A percentile compares a stretch with the other conserved stretches of the same genome.
phyloP scores from a whole-genome alignment of 2,888 invertebrate species.

The Harpagoxenus sublaevis region DNA sequence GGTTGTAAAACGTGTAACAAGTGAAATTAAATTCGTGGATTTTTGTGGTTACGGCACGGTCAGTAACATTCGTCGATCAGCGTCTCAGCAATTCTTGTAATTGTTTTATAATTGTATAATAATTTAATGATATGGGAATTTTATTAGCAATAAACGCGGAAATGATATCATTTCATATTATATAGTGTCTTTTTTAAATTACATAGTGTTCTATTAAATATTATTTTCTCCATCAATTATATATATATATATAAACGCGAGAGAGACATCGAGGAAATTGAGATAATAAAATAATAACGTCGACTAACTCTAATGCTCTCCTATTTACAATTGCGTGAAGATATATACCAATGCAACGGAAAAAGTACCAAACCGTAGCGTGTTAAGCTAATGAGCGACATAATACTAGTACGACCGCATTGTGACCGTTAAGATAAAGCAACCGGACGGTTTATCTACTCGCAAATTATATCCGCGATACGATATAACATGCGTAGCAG shows the following conservation, averaged over 20 bases:
- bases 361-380: background rate
- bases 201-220: background rate
- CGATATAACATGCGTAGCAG: background rate
- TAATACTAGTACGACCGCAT: background rate
- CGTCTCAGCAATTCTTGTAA: background rate
- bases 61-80: background rate
- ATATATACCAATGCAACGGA: background rate
- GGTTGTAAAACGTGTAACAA: constrained; percentile 14
- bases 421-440: background rate
- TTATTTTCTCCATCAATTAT: background rate
- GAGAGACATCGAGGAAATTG: background rate
- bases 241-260: too few species aligned
- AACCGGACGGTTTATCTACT: background rate
- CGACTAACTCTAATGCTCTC: background rate
- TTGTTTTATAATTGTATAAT: constrained; percentile 9
- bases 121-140: background rate
- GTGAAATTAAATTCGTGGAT: constrained; percentile 7
- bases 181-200: background rate
- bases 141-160: background rate
- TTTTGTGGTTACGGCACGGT: background rate
- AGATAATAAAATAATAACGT: background rate
- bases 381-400: constrained; percentile 2
- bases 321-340: background rate
- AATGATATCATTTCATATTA: background rate
- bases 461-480: constrained; percentile 5